Base-by-base conservation (phyloP, 2,797 vertebrate genomes). In the Rhinogobio ventralis region DNA sequence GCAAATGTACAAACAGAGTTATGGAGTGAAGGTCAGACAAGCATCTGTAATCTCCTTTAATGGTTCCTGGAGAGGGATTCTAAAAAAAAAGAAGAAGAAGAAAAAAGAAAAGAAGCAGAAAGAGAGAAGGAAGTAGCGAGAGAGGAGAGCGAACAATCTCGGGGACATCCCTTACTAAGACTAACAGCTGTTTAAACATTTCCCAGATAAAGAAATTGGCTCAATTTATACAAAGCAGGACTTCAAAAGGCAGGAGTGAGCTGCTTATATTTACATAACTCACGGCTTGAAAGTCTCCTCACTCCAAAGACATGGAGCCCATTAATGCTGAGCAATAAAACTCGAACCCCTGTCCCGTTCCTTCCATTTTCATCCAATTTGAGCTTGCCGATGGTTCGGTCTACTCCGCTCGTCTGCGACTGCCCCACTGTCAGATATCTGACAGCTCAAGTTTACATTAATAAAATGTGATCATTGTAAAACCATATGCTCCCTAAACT, bases 111-210 rank as follows among this genome's bases (percentile, higher is more conserved):
- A 68, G 39, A 71, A 71, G 8, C 42, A 71, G 45, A 49, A 71
- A 78, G 66, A 23, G 30, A 46, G 67, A 28, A 71, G 53, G 53
- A 84, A 84, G 75, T 49, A 69, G 74, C 14, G 1, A 67, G 66
- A 78, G 23, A 74, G 69, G 33, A 49, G 45, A 86, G 73, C n/a
- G 39, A 73, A 81, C 66, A 85, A 86, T 87, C 86, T 87, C 64
- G 28, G 81, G 85, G 83, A 86, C 84, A 85, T 90, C 89, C 84
- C 78, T 67, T 82, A 84, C 69, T 68, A 76, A 89, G 68, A 91
- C 84, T 86, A 86, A 64, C 89, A 90, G 89, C 89, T 91, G 88
- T 91, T 91, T 87, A 89, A 90, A 91, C 87, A 90, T 79, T 84
- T 89, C 83, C 86, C 77, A 84, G 86, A 89, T 87, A 86, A 64